phyloP scores from a whole-genome alignment of 2,113 vertebrate species.

The Lycaon pictus region DNA sequence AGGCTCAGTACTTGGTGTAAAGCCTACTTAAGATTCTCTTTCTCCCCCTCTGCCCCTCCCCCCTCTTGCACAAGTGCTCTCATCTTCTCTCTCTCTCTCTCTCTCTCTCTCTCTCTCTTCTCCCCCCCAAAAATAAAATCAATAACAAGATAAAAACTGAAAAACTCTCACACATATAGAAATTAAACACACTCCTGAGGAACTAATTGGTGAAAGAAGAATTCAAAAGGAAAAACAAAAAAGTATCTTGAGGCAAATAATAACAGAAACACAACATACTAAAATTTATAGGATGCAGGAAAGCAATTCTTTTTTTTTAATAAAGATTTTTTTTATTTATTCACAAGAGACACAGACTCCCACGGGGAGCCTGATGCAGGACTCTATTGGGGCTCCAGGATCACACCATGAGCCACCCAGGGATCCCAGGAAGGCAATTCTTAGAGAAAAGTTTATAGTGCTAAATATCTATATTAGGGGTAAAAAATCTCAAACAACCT shows the following conservation, averaged over 20 bases:
- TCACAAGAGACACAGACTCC: no score
- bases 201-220: neutral
- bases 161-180: neutral
- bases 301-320: neutral
- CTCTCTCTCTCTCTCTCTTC: neutral
- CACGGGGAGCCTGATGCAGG: no score
- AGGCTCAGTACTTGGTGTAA: neutral
- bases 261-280: neutral
- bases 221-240: neutral
- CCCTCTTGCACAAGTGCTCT: neutral
- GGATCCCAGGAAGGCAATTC: neutral
- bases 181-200: neutral
- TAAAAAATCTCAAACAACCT: neutral
- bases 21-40: neutral
- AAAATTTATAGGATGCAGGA: neutral
- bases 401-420: no score
- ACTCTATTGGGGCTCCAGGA: no score
- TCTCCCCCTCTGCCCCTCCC: neutral
- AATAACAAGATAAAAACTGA: neutral
- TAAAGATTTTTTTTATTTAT: no score
- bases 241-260: neutral
- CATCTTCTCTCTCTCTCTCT: neutral
- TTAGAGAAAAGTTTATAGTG: neutral
- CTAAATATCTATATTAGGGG: neutral
- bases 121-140: neutral